Base-by-base conservation (phyloP, 2,113 vertebrate species). In the Chaenogobius annularis region DNA sequence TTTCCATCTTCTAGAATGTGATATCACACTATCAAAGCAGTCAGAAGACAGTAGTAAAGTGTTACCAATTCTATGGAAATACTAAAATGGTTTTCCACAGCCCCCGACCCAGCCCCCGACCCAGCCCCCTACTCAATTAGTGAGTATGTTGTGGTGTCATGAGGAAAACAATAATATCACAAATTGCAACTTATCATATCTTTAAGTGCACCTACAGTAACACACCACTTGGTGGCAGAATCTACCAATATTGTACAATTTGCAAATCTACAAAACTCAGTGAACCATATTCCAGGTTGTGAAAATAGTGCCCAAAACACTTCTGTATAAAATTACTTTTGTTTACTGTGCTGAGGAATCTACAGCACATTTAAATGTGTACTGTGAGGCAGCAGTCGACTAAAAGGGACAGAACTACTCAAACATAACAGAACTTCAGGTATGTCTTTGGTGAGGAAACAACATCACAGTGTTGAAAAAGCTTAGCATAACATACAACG, bases 211-310 rank as follows among this genome's bases (percentile, higher is more conserved):
- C 14, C 37, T 63, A n/a, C 35, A 10, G 14, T 17, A 43, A 26
- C 52, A 0, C 1, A 1, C 84, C 91, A 89, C 75, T 22, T 92
- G 90, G 54, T 72, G 83, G 69, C 72, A 9, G 65, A 69, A 69
- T 81, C 14, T 52, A 22, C 69, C 62, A 78, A 48, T 48, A 14
- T 15, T 2, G 13, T 14, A 48, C 13, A 15, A 48, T 50, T 50
- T 50, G 48, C 5, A 48, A 4, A 12, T 15, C 13, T 48, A 48
- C 47, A 48, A 48, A 48, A 14, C 1, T 19, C 48, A 19, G 17
- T 31, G 26, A 2, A 2, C 26, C 26, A 31, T 31, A 31, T 31
- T 31, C 1, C 26, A 15, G 47, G 3, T 17, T 17, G 6, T 19
- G 6, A 19, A 50, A 19, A 17, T 50, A 50, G 6, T 50, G 47